Evolutionary conservation across 2,888 invertebrate genomes (phyloP).

Genomic region (Hipparchia sbordonii): DNA sequence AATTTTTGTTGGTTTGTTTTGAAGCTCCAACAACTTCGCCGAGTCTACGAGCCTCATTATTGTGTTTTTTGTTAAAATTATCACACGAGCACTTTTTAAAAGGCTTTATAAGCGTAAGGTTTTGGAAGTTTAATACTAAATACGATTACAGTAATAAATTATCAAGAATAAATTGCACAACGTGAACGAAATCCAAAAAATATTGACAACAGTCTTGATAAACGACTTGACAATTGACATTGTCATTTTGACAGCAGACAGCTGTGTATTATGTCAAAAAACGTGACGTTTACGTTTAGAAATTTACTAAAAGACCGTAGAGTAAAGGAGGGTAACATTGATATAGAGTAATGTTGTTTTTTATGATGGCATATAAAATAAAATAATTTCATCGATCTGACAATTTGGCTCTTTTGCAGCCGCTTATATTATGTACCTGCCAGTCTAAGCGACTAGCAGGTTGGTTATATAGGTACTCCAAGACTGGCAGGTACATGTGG

Average conservation of each 20-base stretch:
- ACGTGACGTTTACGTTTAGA: too few relatives aligned
- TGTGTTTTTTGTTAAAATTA: conserved; percentile 18
- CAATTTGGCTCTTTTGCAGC: too few relatives aligned
- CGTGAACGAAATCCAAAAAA: conserved; percentile 42
- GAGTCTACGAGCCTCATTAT: conserved; percentile 83
- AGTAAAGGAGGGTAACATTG: too few relatives aligned
- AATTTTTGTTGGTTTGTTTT: conserved; percentile 87
- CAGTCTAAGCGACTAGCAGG: too few relatives aligned
- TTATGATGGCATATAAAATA: too few relatives aligned
- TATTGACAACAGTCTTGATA: conserved; percentile 35
- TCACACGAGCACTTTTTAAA: not conserved
- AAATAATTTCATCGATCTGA: too few relatives aligned
- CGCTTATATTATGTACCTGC: too few relatives aligned
- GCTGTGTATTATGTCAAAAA: not conserved
- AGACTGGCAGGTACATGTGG: too few relatives aligned
- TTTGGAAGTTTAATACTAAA: conserved; percentile 17
- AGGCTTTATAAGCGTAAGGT: not conserved
- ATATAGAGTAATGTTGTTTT: too few relatives aligned
- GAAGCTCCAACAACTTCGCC: conserved; percentile 85
- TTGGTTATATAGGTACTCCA: too few relatives aligned
- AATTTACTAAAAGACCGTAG: too few relatives aligned
- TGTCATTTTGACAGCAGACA: conserved; percentile 34
- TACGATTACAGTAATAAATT: conserved; percentile 34
- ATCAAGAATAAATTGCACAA: conserved; percentile 47
- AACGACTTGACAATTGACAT: conserved; percentile 22